These are phyloP conservation scores for Eristalinus sepulchralis DNA, from an alignment of 2,888 invertebrate species.

Conservation along the genomic window DNA sequence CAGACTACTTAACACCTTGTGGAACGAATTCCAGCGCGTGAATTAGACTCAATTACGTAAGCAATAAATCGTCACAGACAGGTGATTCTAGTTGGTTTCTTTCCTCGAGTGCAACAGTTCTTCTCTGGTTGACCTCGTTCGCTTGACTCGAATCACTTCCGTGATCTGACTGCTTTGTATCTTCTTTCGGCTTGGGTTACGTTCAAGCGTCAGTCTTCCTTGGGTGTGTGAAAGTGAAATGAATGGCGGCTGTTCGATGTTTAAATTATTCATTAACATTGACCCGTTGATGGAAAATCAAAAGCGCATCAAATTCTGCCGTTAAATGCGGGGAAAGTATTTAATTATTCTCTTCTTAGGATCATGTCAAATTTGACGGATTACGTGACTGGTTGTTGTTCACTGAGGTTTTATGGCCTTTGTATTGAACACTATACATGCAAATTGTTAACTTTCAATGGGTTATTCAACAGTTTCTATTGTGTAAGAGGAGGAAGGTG, in stretches of 20 bases:
- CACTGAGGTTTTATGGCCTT: not conserved
- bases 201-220: not conserved
- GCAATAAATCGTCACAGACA: not conserved
- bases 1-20: not conserved
- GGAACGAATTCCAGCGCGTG: not conserved
- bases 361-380: not conserved
- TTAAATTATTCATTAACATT: conserved; percentile 1
- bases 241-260: not conserved
- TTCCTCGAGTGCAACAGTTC: not conserved
- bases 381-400: not conserved
- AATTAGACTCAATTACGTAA: not conserved
- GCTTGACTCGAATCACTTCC: not conserved
- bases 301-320: conserved; percentile 4
- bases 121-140: not conserved
- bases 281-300: not conserved
- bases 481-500: not conserved
- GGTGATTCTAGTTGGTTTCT: not conserved
- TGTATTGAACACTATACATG: not conserved
- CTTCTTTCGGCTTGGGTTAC: not conserved
- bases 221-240: not conserved
- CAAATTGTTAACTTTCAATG: not conserved
- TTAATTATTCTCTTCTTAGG: not conserved
- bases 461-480: not conserved
- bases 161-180: not conserved
- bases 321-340: not conserved